phyloP scores from a whole-genome alignment of 1,140 invertebrate species.

The Scaptomyza pallida region DNA sequence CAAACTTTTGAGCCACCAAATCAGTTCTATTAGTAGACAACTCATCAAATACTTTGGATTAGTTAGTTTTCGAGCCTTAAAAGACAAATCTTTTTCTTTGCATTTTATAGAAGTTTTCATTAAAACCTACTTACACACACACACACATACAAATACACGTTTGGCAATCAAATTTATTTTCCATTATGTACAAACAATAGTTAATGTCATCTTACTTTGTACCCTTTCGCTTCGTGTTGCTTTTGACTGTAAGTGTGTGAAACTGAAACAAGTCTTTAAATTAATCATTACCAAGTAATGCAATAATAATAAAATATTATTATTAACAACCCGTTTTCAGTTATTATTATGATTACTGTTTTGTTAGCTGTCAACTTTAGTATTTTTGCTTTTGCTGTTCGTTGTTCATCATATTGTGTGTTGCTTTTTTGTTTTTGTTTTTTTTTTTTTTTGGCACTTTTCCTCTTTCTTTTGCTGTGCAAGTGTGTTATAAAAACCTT shows the following conservation, averaged over 20 bases:
- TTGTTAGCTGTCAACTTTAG: conserved; percentile 52
- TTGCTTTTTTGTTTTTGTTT: too few relatives aligned
- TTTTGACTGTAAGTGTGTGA: conserved; percentile 14
- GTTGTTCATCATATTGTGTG: conserved; percentile 14
- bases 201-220: background rate
- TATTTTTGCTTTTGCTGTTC: conserved; percentile 15
- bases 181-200: conserved; percentile 3
- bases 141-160: too few relatives aligned
- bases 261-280: conserved; percentile 56
- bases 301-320: conserved; percentile 79
- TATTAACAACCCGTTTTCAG: conserved; percentile 74
- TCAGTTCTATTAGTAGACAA: too few relatives aligned
- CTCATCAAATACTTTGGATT: too few relatives aligned
- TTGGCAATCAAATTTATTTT: conserved; percentile 4
- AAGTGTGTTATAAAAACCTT: conserved; percentile 30
- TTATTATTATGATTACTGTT: conserved; percentile 57
- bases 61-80: too few relatives aligned
- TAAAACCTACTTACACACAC: too few relatives aligned
- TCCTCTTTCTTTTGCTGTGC: conserved; percentile 20
- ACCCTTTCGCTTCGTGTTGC: background rate
- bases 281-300: conserved; percentile 79
- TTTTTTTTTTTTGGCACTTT: conserved; percentile 23
- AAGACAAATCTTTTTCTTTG: too few relatives aligned
- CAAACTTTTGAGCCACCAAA: too few relatives aligned
- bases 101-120: too few relatives aligned